phyloP scores from a whole-genome alignment of 2,888 invertebrate genomes.

The Himalopsyche japonica region DNA sequence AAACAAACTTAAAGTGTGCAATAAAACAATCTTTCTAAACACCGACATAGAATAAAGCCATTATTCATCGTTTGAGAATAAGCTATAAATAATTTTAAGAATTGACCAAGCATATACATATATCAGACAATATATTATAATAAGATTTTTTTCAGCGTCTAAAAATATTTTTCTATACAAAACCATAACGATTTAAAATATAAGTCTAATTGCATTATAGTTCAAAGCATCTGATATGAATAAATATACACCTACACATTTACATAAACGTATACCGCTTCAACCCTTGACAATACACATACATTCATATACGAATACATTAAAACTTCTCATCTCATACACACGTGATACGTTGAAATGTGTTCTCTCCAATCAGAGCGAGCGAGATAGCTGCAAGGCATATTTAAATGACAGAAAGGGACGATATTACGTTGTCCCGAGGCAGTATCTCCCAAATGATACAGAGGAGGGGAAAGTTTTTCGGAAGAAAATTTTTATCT shows the following conservation, averaged over 20 bases:
- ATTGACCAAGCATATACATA: too few relatives aligned
- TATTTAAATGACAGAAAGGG: constrained; percentile 9
- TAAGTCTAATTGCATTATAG: background rate
- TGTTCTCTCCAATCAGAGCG: constrained; percentile 24
- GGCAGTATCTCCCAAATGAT: background rate
- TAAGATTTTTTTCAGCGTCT: too few relatives aligned
- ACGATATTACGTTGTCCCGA: background rate
- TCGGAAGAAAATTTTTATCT: background rate
- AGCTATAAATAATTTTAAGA: too few relatives aligned
- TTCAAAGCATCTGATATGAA: constrained; percentile 5
- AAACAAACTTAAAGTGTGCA: too few relatives aligned
- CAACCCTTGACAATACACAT: constrained; percentile 8
- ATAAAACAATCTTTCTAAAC: too few relatives aligned
- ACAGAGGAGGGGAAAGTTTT: background rate
- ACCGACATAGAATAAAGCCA: too few relatives aligned
- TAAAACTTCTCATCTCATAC: background rate
- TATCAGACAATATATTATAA: too few relatives aligned
- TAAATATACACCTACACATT: constrained; percentile 18
- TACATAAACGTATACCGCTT: constrained; percentile 10
- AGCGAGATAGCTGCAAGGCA: background rate
- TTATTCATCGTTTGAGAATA: too few relatives aligned
- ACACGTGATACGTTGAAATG: constrained; percentile 16
- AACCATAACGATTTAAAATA: too few relatives aligned
- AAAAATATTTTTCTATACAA: too few relatives aligned
- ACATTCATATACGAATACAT: constrained; percentile 1